Conservation (phyloP, 2,113 vertebrate species). For the Steatornis caripensis region DNA sequence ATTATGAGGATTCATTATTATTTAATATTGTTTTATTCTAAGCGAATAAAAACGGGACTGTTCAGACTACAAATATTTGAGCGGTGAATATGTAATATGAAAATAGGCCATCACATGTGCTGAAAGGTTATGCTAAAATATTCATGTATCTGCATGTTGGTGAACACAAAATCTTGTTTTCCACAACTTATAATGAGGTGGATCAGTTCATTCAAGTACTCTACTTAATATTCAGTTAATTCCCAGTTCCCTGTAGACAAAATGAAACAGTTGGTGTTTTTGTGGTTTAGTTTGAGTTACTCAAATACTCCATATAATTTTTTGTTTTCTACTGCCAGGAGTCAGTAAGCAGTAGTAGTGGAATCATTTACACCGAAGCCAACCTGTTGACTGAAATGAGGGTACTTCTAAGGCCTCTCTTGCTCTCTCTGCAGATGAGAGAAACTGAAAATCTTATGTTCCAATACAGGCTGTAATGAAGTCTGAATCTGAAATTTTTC, state of each 20-base stretch:
- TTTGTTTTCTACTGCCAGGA: background rate
- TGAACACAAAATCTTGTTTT: background rate
- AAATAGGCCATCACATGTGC: background rate
- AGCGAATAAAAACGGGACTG: background rate
- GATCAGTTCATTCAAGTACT: background rate
- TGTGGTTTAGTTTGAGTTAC: background rate
- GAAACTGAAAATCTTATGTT: background rate
- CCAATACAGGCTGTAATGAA: background rate
- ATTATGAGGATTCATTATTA: background rate
- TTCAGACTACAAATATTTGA: background rate
- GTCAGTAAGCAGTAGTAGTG: background rate
- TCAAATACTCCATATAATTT: background rate
- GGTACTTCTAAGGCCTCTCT: background rate
- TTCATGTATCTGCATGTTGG: background rate
- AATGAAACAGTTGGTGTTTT: accelerated
- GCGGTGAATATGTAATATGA: background rate
- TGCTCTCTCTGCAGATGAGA: background rate
- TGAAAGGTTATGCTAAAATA: background rate
- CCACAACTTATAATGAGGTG: background rate
- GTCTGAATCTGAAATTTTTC: background rate
- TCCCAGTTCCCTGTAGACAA: background rate
- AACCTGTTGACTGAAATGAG: background rate
- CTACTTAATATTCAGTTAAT: background rate
- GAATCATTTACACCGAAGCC: background rate
- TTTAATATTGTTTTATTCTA: background rate